Evolutionary conservation across 1,140 invertebrate species (phyloP), one percentile per base, ranked within the genome.

Genomic region (Diachasma alloeum): DNA sequence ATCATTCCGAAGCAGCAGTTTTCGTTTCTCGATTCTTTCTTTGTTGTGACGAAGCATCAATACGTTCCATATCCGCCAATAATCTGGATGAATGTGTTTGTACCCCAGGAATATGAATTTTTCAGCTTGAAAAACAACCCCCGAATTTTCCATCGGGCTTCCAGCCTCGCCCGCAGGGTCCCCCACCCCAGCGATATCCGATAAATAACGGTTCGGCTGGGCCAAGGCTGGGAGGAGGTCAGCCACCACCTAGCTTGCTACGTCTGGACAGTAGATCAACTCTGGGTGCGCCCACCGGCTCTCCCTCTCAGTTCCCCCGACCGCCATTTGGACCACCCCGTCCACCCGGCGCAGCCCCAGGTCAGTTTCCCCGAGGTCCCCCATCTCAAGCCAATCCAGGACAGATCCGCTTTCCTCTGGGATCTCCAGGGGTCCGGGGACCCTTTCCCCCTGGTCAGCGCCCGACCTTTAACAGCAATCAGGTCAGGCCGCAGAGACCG

Each of bases 181-280:
- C 81, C 68, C 76, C 75, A 66, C 78, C 80, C 17, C 82, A 83
- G 2, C 82, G 83, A 75, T 83, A 78, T 72, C 86, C 85, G 11
- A 73, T 82, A 79, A 85, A 87, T 78, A 87, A 86, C 80, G 85
- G 82, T 71, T 72, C 83, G n/a, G 6, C 78, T 37, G 84, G 82
- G 39, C 83, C 78, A 53, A 81, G 82, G 9, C 81, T 83, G 39
- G 80, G 79, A 11, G 72, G 72, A 78, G 79, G 74, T 74, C 80
- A 75, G 22, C 80, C 78, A 46, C 80, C 77, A 19, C 89, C 88
- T 17, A 84, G 85, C 6, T 85, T 90, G 8, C 87, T 83, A 11
- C 87, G 90, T 84, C 80, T 85, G 24, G 91, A 92, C 63, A 91
- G 88, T 11, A 86, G 90, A 56, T 83, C 89, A 19, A 80, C 80